Conservation (phyloP, 2,113 vertebrate genomes). For the Zosterops pallidus region DNA sequence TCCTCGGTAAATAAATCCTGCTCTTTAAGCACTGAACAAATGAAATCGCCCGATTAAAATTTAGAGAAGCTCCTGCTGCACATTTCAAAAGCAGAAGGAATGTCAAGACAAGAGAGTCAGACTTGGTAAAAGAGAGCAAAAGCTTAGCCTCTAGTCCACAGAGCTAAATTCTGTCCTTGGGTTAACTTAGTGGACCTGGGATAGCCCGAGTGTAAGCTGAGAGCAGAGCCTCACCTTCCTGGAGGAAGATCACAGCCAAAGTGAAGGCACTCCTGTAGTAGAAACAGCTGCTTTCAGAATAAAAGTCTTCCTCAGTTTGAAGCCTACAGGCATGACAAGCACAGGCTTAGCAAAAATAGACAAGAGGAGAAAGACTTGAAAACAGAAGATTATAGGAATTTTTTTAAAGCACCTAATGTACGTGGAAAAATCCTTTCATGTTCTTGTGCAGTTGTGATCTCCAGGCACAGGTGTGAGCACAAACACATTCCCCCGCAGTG, state of each 20-base stretch:
- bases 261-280: accelerated
- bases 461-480: not conserved
- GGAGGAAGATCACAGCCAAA: not conserved
- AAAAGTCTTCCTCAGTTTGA: not conserved
- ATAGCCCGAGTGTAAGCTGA: not conserved
- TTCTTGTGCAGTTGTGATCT: constrained; percentile 8
- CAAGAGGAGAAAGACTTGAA: not conserved
- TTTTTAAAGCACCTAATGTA: not conserved
- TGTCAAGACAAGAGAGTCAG: not conserved
- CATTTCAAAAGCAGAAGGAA: not conserved
- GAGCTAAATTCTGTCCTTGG: not conserved
- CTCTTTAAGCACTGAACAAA: constrained; percentile 62
- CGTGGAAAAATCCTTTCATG: not conserved
- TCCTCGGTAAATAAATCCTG: constrained; percentile 57
- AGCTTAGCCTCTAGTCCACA: not conserved
- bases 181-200: not conserved
- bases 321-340: not conserved
- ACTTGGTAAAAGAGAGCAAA: not conserved
- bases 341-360: not conserved
- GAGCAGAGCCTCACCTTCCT: not conserved
- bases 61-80: not conserved
- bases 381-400: not conserved
- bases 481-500: not conserved
- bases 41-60: constrained; percentile 28
- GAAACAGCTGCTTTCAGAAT: constrained; percentile 2